Percentiles rank a stretch among this genome's conserved stretches.
These are phyloP conservation scores for Myotis brandtii DNA, from an alignment of 2,113 vertebrate species.

Conservation along the genomic window DNA sequence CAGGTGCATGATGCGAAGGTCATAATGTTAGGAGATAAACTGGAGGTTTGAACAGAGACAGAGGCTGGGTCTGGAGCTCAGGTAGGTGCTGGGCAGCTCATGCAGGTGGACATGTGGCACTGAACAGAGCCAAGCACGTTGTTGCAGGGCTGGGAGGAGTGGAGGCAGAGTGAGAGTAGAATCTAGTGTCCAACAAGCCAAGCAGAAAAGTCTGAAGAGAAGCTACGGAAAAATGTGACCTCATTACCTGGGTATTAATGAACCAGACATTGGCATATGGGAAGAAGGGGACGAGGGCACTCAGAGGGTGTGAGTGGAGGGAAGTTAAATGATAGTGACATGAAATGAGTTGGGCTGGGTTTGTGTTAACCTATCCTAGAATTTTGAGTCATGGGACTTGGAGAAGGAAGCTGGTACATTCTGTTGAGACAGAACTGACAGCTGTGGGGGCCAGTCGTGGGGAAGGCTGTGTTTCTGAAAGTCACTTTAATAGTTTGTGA, in stretches of 20 bases:
- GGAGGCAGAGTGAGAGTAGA: background rate
- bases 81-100: background rate
- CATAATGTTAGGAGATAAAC: background rate
- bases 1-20: background rate
- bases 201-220: background rate
- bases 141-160: background rate
- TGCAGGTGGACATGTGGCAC: fast-evolving
- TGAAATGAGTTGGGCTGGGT: background rate
- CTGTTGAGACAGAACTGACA: slow-evolving; percentile 69
- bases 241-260: slow-evolving; percentile 26
- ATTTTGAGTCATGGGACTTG: background rate
- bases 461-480: slow-evolving; percentile 76
- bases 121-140: fast-evolving
- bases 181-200: background rate
- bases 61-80: background rate
- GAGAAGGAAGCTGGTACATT: slow-evolving; percentile 1
- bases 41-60: background rate
- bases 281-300: background rate
- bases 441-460: slow-evolving; percentile 66
- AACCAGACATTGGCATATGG: background rate
- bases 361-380: slow-evolving; percentile 63
- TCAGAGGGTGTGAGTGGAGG: background rate
- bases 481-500: slow-evolving; percentile 81
- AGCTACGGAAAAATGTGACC: background rate
- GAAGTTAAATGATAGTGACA: background rate